These are phyloP conservation scores for Oscheius myriophilus DNA, from an alignment of 2,888 invertebrate species.

Conservation along the genomic window DNA sequence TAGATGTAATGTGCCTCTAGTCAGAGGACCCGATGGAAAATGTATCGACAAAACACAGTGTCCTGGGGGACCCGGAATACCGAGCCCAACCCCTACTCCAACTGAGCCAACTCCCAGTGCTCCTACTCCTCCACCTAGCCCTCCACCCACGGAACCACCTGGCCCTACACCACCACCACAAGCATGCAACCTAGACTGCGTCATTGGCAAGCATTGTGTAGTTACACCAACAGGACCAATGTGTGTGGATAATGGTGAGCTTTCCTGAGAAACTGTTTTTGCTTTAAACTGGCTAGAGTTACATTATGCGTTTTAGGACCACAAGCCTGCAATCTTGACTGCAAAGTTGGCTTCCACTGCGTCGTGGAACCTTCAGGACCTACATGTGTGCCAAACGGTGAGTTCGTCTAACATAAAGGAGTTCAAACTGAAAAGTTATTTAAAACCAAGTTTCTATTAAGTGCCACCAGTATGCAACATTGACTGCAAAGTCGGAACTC, in stretches of 20 bases:
- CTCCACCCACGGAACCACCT: background rate
- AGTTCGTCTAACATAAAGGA: too few species aligned
- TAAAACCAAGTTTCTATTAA: too few species aligned
- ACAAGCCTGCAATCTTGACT: background rate
- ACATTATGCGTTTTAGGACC: background rate
- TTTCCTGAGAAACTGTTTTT: background rate
- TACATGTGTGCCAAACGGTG: background rate
- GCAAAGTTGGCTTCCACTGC: background rate
- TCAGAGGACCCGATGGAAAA: background rate
- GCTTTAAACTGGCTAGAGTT: too few species aligned
- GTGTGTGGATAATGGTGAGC: background rate
- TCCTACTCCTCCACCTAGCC: background rate
- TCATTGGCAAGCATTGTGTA: background rate
- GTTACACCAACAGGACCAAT: background rate
- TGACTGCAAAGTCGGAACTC: background rate
- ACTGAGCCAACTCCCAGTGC: background rate
- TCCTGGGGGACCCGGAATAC: background rate
- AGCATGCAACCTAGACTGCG: background rate
- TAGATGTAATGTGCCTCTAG: slow-evolving; percentile 2
- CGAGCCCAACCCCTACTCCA: too few species aligned
- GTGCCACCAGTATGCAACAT: background rate
- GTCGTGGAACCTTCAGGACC: background rate
- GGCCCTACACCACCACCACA: background rate
- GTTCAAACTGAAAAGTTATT: too few species aligned
- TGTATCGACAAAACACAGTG: background rate